Conservation (phyloP, 2,888 invertebrate species). For the Frankliniella fusca region DNA sequence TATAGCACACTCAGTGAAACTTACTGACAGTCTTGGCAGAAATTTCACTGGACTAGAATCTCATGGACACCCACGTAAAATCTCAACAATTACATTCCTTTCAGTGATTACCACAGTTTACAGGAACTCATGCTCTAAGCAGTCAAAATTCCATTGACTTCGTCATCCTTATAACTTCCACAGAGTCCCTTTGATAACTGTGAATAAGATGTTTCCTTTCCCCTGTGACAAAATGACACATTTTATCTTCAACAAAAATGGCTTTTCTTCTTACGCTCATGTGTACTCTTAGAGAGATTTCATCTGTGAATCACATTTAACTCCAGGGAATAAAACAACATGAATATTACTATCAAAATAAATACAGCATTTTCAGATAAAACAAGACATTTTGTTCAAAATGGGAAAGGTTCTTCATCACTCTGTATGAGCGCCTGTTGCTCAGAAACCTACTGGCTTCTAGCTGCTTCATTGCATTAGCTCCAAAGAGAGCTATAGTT, state of each 20-base stretch:
- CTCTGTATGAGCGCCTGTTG: background rate
- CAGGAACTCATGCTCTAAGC: background rate
- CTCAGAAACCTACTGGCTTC: background rate
- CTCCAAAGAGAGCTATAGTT: background rate
- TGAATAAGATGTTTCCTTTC: background rate
- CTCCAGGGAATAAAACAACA: background rate
- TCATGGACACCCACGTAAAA: background rate
- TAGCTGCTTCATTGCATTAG: slow-evolving; percentile 11
- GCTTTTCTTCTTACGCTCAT: background rate
- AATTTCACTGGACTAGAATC: background rate
- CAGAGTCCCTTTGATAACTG: background rate
- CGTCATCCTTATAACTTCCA: background rate
- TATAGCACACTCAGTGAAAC: background rate
- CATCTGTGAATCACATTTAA: background rate
- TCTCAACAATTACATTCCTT: background rate
- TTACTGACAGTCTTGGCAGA: background rate
- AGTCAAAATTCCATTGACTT: background rate
- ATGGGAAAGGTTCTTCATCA: background rate
- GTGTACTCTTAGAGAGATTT: background rate
- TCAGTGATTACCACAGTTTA: background rate
- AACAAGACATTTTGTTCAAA: background rate
- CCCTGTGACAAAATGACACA: background rate
- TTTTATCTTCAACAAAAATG: background rate
- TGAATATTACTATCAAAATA: background rate
- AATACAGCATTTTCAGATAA: background rate